Percentiles rank a stretch among this genome's conserved stretches.
Evolutionary conservation across 2,797 vertebrate species (phyloP).

Genomic region (Syndactyla subalaris): DNA sequence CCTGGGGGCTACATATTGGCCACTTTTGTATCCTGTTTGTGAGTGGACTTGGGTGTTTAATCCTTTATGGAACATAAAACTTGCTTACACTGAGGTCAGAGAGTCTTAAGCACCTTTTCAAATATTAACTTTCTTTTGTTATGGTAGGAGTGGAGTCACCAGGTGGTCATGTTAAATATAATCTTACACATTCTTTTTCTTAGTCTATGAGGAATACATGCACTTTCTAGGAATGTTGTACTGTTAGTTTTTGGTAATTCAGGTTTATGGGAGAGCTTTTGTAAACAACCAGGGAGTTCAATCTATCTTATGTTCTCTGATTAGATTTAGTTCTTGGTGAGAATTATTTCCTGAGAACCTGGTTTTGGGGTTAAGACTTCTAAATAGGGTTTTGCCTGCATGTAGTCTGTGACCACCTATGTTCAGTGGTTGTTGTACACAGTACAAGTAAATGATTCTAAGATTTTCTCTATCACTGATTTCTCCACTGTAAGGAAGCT

Average conservation of each 20-base stretch:
- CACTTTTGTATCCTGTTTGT: background rate
- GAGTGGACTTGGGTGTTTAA: background rate
- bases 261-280: constrained; percentile 7
- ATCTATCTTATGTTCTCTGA: background rate
- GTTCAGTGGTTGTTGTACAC: background rate
- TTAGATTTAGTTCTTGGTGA: background rate
- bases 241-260: constrained; percentile 39
- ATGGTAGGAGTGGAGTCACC: constrained; percentile 9
- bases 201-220: constrained; percentile 8
- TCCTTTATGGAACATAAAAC: background rate
- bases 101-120: constrained; percentile 24
- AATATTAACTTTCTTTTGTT: constrained; percentile 42
- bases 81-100: background rate
- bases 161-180: constrained; percentile 50
- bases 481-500: constrained; percentile 12
- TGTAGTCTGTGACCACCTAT: background rate
- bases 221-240: constrained; percentile 49
- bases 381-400: constrained; percentile 12
- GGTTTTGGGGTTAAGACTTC: background rate
- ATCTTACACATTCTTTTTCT: constrained; percentile 50
- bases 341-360: constrained; percentile 28
- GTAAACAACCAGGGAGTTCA: constrained; percentile 23
- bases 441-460: background rate
- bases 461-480: background rate
- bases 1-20: background rate